Evolutionary conservation across 2,888 invertebrate genomes (phyloP), one percentile per base, ranked within the genome.

Genomic region (Chouioia cunea): DNA sequence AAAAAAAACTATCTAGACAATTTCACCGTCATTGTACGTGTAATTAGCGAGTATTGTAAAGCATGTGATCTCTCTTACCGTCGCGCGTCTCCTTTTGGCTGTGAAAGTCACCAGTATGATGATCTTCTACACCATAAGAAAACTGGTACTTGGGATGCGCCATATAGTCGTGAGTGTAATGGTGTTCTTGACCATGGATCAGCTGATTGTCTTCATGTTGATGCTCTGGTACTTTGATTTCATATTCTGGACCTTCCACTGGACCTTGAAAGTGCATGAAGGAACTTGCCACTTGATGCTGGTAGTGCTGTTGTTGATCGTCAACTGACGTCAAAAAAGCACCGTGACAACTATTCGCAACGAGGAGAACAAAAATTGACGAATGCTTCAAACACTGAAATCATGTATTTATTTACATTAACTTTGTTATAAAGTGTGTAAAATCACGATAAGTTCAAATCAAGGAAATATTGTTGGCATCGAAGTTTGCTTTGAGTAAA

Each of bases 41-140:
- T 12, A 36, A 36, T 36, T 36, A 36, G 36, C 2, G 10, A 36
- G 36, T 10, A 36, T 36, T 12, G 36, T 36, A 36, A 36, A 36
- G 12, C 36, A 36, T 36, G 36, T 36, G 15, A 10, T 16, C n/a
- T n/a, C 44, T 77, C 81, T 80, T 71, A 84, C 84, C 84, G 70
- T 87, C 85, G 27, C 86, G 81, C 4, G 79, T 77, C 74, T 87
- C 87, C 72, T 86, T 85, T 66, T 86, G 86, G 2, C 81, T 80
- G 74, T 87, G 86, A 74, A 82, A 82, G 76, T 87, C 86, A 12
- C 86, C 86, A 14, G 85, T 81, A 43, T 82, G 80, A 69, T 82
- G 79, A 73, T 84, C 84, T 74, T 84, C 79, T 16, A 84, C 82
- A 12, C 83, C 83, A 57, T 84, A 84, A 0, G 81, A 78, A 62